Evolutionary conservation across 2,888 invertebrate genomes (phyloP).

Genomic region (Cristatella mucedo): DNA sequence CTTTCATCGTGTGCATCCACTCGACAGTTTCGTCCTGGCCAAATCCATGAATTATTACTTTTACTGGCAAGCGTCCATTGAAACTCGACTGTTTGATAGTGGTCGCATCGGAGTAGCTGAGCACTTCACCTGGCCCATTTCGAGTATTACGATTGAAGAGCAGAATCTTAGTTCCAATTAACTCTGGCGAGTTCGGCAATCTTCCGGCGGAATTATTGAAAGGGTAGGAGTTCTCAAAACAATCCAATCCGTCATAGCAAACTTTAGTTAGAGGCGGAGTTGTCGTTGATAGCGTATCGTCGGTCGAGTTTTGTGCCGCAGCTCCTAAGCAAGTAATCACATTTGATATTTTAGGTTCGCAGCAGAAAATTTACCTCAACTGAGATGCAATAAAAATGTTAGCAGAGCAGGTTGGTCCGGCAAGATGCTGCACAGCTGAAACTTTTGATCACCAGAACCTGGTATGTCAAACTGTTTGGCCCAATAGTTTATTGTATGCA

Average conservation of each 20-base stretch:
- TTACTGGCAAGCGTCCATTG: constrained; percentile 60
- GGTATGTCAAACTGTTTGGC: too few species aligned
- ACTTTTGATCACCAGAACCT: too few species aligned
- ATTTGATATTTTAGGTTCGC: too few species aligned
- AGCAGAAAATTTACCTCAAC: too few species aligned
- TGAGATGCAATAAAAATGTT: too few species aligned
- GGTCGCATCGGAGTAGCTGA: constrained; percentile 53
- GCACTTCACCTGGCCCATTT: constrained; percentile 32
- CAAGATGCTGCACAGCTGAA: too few species aligned
- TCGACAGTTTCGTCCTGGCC: constrained; percentile 75
- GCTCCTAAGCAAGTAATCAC: too few species aligned
- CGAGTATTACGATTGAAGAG: constrained; percentile 48
- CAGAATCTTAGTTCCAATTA: constrained; percentile 60
- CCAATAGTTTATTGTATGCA: too few species aligned
- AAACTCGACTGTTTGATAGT: constrained; percentile 57
- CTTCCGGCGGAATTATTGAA: constrained; percentile 19
- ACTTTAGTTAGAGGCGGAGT: too few species aligned
- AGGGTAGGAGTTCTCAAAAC: constrained; percentile 21
- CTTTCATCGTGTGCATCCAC: constrained; percentile 84
- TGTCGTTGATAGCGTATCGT: too few species aligned
- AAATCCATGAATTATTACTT: constrained; percentile 81
- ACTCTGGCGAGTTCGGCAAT: constrained; percentile 19
- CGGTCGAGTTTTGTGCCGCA: too few species aligned
- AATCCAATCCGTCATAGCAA: constrained; percentile 20
- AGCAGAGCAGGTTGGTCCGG: too few species aligned